Base-by-base conservation (phyloP, 2,113 vertebrate genomes). In the Sebastes fasciatus region DNA sequence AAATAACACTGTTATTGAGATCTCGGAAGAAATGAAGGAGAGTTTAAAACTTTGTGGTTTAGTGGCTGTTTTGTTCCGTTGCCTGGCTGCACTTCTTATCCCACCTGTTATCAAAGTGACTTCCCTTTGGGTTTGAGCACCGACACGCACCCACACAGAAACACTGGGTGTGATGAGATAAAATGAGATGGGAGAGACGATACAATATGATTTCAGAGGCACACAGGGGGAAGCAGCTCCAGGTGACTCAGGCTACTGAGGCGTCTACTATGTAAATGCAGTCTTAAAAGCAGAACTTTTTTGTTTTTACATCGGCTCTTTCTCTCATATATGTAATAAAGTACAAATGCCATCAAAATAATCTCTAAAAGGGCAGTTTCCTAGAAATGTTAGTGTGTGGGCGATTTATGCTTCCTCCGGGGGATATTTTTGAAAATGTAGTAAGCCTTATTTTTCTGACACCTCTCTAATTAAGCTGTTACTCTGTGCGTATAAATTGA, bases 41-140 rank as follows among this genome's bases (percentile, higher is more conserved):
- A 6, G 12, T 73, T 54, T 16, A 54, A 64, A 26, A 21, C 61
- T 72, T 78, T 45, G 42, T 5, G n/a, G 46, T 74, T 80, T 51
- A 16, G 62, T 40, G 3, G 74, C 69, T n/a, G n/a, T 23, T 63
- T 42, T 17, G 49, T 69, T 12, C 19, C 74, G 79, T 58, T 40
- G n/a, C 69, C 61, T 0, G 57, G 64, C 13, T 19, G 45, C 42
- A 45, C 80, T 21, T 82, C 76, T 89, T 75, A 76, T 83, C 79
- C 81, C 65, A 82, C 81, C 74, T 83, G 81, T 66, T 86, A 57
- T 90, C 69, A 82, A 77, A 74, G 78, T 62, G 80, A 79, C 72
- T 49, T 84, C 73, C 79, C 80, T 8, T 51, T 74, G 57, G 82
- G 67, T 54, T 71, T 4, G 40, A 81, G 67, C 72, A 16, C 10